Evolutionary conservation across 1,140 invertebrate species (phyloP).

Genomic region (Wasmannia auropunctata): DNA sequence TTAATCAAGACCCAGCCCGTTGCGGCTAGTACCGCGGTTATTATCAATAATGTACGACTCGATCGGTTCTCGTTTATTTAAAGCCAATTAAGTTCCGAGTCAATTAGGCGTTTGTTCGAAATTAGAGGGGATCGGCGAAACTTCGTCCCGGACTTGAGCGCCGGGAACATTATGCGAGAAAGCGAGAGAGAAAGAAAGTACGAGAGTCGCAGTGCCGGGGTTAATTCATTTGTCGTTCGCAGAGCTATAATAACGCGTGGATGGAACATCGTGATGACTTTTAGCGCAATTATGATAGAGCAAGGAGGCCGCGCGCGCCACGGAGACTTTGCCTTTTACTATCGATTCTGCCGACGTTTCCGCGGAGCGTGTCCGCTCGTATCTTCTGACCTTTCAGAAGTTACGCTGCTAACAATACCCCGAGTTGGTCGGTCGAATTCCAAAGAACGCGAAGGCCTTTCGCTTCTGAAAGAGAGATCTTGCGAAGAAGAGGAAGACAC

Average conservation of each 20-base stretch:
- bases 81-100: not conserved
- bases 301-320: slow-evolving; percentile 18
- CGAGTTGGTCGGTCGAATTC: slow-evolving; percentile 28
- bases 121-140: not conserved
- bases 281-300: slow-evolving; percentile 23
- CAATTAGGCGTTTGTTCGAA: not conserved
- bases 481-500: not conserved
- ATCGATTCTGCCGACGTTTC: slow-evolving; percentile 62
- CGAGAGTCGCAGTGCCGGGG: not conserved
- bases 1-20: not conserved
- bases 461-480: not conserved
- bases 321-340: slow-evolving; percentile 46
- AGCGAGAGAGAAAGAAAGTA: no score
- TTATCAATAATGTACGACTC: not conserved
- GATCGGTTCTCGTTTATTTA: not conserved
- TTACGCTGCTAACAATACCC: slow-evolving; percentile 58
- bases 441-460: slow-evolving; percentile 22
- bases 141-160: not conserved
- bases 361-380: slow-evolving; percentile 60
- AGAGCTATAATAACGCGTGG: not conserved
- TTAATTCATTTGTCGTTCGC: slow-evolving; percentile 1
- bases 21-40: not conserved
- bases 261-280: not conserved
- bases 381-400: slow-evolving; percentile 61
- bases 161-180: not conserved